Evolutionary conservation across 2,113 vertebrate species (phyloP).

Genomic region (Uria aalge): DNA sequence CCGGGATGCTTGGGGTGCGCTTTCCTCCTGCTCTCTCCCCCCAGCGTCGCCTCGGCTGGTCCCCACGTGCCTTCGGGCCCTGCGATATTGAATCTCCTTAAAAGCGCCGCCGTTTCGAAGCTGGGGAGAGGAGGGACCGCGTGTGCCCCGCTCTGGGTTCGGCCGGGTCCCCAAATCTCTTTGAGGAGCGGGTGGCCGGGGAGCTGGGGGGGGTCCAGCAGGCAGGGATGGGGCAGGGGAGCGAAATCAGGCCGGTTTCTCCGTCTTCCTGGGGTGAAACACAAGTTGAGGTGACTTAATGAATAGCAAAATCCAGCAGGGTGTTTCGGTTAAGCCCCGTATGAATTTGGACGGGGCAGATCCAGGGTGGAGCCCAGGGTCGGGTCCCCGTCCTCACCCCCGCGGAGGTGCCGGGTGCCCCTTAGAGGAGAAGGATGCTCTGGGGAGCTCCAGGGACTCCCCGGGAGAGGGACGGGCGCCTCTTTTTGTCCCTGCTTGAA

Average conservation of each 20-base stretch:
- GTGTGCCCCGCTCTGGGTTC: background rate
- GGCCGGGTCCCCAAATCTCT: background rate
- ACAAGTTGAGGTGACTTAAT: background rate
- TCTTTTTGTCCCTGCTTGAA: background rate
- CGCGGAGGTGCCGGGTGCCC: background rate
- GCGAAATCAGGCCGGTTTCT: background rate
- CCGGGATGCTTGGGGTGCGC: accelerated
- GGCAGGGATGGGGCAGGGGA: background rate
- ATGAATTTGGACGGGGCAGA: background rate
- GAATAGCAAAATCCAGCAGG: background rate
- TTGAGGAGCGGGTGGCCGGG: background rate
- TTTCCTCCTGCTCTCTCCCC: background rate
- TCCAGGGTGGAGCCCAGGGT: background rate
- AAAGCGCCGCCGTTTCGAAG: background rate
- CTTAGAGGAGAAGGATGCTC: background rate
- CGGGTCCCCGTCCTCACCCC: background rate
- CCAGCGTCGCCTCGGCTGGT: background rate
- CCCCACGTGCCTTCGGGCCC: background rate
- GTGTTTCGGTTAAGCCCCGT: background rate
- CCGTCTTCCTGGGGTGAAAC: background rate
- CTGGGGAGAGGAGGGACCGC: background rate
- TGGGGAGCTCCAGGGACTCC: background rate
- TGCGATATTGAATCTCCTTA: background rate
- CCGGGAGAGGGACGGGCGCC: background rate
- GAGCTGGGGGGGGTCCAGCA: no score